A percentile compares a stretch with the other conserved stretches of the same genome.
These are phyloP conservation scores for Rhogogaster chlorosoma DNA, from an alignment of 2,888 invertebrate species.

Conservation along the genomic window DNA sequence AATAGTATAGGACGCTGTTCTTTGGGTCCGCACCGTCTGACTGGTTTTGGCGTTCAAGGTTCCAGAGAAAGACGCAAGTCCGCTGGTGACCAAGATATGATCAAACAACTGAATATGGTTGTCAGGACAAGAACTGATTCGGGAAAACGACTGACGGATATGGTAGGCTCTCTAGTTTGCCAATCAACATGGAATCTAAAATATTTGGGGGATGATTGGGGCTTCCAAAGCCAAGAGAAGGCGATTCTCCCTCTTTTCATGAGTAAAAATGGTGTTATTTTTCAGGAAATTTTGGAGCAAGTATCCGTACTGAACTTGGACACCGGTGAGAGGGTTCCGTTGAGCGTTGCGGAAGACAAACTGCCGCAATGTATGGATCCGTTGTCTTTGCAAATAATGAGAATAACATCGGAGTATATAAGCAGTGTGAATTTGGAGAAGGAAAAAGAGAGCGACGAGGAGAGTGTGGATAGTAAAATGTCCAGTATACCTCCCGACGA, in stretches of 20 bases:
- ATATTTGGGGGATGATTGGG: background rate
- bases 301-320: slow-evolving; percentile 91
- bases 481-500: slow-evolving; percentile 80
- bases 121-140: slow-evolving; percentile 92
- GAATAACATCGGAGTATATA: slow-evolving; percentile 94
- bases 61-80: slow-evolving; percentile 87
- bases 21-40: slow-evolving; percentile 74
- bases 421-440: slow-evolving; percentile 83
- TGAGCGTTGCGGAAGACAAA: slow-evolving; percentile 96
- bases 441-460: slow-evolving; percentile 88
- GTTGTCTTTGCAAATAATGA: slow-evolving; percentile 95
- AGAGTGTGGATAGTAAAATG: slow-evolving; percentile 85
- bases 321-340: slow-evolving; percentile 94
- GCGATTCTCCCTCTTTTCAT: slow-evolving; percentile 7
- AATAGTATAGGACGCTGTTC: slow-evolving; percentile 77
- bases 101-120: slow-evolving; percentile 85
- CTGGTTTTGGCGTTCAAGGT: slow-evolving; percentile 74
- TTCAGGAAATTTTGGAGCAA: slow-evolving; percentile 93
- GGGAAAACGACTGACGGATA: slow-evolving; percentile 92
- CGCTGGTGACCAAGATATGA: slow-evolving; percentile 89
- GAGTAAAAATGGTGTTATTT: slow-evolving; percentile 14
- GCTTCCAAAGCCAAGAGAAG: background rate
- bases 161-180: slow-evolving; percentile 77
- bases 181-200: background rate
- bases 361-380: slow-evolving; percentile 96